Base-by-base conservation (phyloP, 2,888 invertebrate species). In the Rhagophthalmus giganteus region DNA sequence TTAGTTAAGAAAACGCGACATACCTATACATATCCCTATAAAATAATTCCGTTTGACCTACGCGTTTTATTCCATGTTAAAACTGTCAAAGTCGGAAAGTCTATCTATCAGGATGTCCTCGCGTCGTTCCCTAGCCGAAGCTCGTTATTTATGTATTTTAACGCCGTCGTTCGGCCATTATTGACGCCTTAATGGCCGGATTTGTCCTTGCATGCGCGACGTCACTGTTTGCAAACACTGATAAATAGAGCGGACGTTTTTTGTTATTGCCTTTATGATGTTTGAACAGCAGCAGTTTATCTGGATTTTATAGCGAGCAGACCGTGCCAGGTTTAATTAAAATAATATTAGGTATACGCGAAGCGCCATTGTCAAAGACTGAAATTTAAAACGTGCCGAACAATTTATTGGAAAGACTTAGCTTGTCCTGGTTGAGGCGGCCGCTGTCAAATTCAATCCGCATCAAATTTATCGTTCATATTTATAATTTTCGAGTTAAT, bases 141-240 rank as follows among this genome's bases (percentile, higher is more conserved):
- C 63, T 65, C 66, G 72, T 73, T 73, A 74, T 74, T 74, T 73
- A 74, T 74, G 73, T 73, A 71, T 73, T 74, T 73, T 68, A 72
- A 63, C 73, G 73, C 69, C 72, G 73, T 71, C 71, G 70, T 71
- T 69, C 67, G 69, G 69, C 71, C 71, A 73, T 73, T 73, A 73
- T 72, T 70, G 72, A 73, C 71, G 73, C 74, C 73, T 71, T 73
- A 74, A 74, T 74, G 73, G 73, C 70, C 69, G 72, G 73, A 73
- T 73, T 74, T 74, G 72, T 72, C 70, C 69, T 66, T 69, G 69
- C 71, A 67, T 68, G 71, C 68, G 64, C 66, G 66, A 65, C 70
- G 71, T 70, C 63, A 60, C 69, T 73, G 73, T 74, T 74, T 74
- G 73, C 73, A 74, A 74, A 74, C 73, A 73, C 69, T 69, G 73